Percentiles rank a stretch among this genome's conserved stretches.
phyloP scores from a whole-genome alignment of 53 echinoderm and acorn worm species.

The Luidia sarsii region DNA sequence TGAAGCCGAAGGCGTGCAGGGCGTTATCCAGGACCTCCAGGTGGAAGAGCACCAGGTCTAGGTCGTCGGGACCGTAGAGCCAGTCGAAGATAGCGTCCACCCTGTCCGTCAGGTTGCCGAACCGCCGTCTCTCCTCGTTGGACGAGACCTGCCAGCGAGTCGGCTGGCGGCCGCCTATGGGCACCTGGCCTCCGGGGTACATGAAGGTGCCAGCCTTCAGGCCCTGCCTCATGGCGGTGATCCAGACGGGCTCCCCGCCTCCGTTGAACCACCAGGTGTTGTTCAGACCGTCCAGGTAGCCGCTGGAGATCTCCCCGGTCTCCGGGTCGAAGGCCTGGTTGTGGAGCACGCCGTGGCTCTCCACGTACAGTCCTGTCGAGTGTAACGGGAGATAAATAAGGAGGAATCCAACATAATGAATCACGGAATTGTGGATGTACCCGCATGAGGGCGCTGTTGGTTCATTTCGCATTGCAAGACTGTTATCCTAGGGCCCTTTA shows the following conservation, averaged over 20 bases:
- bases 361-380: slow-evolving; percentile 73
- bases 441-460: too few relatives aligned
- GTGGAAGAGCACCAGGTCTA: slow-evolving; percentile 78
- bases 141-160: slow-evolving; percentile 39
- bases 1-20: slow-evolving; percentile 70
- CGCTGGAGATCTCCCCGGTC: slow-evolving; percentile 51
- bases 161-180: slow-evolving; percentile 69
- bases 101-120: slow-evolving; percentile 35
- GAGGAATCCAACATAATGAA: too few relatives aligned
- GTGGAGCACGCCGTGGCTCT: slow-evolving; percentile 90
- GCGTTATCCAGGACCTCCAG: slow-evolving; percentile 75
- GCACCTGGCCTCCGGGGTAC: slow-evolving; percentile 87
- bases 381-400: neutral
- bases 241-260: slow-evolving; percentile 81
- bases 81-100: slow-evolving; percentile 74
- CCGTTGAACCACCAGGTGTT: slow-evolving; percentile 73
- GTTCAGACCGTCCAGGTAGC: slow-evolving; percentile 65
- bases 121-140: slow-evolving; percentile 7
- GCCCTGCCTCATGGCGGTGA: slow-evolving; percentile 78
- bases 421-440: too few relatives aligned
- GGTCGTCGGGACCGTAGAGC: slow-evolving; percentile 70
- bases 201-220: slow-evolving; percentile 84
- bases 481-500: too few relatives aligned
- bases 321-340: slow-evolving; percentile 71
- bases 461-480: too few relatives aligned